Evolutionary conservation across 2,113 vertebrate species (phyloP).

Genomic region (Hepsetus odoe): DNA sequence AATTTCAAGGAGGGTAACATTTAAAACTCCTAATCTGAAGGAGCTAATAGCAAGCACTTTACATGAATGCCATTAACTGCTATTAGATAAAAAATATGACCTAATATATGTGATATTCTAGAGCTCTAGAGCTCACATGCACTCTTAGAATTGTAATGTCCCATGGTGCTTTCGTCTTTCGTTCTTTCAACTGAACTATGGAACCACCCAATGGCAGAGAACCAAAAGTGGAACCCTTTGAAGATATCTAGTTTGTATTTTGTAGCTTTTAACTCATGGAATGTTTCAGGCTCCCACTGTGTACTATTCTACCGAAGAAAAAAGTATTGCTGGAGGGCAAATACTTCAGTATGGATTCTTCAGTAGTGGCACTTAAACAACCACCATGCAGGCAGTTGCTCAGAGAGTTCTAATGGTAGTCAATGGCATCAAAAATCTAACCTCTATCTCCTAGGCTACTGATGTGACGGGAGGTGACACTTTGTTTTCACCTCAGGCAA

Average conservation of each 20-base stretch:
- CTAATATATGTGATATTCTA: too few relatives aligned
- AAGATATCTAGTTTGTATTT: neutral
- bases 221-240: neutral
- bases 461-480: conserved; percentile 66
- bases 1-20: conserved; percentile 37
- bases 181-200: neutral
- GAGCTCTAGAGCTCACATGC: too few relatives aligned
- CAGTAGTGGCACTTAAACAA: neutral
- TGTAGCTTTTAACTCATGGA: neutral
- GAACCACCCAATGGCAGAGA: neutral
- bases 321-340: neutral
- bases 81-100: neutral
- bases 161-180: neutral
- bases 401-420: neutral
- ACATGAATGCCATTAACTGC: conserved; percentile 26
- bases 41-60: conserved; percentile 4
- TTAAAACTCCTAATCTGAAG: conserved; percentile 20
- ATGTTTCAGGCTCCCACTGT: neutral
- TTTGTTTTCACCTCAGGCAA: conserved; percentile 38
- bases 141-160: too few relatives aligned
- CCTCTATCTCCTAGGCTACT: conserved; percentile 57
- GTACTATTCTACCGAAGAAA: neutral
- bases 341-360: neutral
- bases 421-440: conserved; percentile 52
- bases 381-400: neutral